Percentiles rank a stretch among this genome's conserved stretches.
Conservation (phyloP, 2,797 vertebrate genomes). For the Eulemur mongoz region DNA sequence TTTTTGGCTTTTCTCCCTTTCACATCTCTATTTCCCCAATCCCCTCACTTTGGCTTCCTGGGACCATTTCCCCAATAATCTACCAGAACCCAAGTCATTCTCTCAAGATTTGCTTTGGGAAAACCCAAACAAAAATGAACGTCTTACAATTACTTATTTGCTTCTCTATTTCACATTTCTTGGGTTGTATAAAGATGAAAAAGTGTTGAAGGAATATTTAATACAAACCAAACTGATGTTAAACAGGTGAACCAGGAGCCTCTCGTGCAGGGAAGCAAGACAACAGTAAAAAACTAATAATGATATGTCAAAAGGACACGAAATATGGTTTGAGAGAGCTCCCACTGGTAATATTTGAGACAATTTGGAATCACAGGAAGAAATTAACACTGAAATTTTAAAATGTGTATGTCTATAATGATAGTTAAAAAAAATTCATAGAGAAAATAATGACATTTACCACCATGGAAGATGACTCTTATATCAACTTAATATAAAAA, state of each 20-base stretch:
- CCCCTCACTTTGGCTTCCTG: neutral
- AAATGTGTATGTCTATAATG: neutral
- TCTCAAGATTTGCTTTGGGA: neutral
- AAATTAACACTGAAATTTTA: neutral
- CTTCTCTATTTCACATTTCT: conserved; percentile 21
- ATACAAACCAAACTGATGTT: neutral
- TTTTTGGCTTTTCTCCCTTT: neutral
- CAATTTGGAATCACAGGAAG: neutral
- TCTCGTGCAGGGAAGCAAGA: neutral
- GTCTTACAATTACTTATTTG: neutral
- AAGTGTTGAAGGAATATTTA: neutral
- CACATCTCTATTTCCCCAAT: neutral
- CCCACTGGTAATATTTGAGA: neutral
- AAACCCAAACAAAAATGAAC: conserved; percentile 22
- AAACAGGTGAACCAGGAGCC: neutral
- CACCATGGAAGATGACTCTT: neutral
- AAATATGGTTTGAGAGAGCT: neutral
- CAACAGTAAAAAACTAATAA: neutral
- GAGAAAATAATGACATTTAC: neutral
- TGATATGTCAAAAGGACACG: neutral
- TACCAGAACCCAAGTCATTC: neutral
- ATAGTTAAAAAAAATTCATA: neutral
- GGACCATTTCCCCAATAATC: neutral
- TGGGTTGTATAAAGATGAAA: neutral
- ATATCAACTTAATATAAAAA: neutral